Conservation (phyloP, 2,888 invertebrate species). For the Megastigmus dorsalis region DNA sequence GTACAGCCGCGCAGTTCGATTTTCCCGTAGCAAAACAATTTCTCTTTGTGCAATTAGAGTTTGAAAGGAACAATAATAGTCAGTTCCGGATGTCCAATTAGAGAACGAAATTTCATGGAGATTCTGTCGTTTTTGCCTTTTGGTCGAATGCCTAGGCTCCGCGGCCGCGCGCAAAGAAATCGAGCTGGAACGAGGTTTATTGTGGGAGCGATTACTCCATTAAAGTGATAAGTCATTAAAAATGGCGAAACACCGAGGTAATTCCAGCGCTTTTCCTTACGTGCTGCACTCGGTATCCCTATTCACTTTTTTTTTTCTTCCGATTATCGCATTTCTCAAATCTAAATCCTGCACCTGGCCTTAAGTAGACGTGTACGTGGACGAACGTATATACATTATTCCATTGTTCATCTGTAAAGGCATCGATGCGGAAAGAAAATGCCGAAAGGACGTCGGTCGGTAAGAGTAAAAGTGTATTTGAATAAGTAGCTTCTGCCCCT, state of each 20-base stretch:
- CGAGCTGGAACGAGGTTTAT: slow-evolving; percentile 36
- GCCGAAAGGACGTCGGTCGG: too few species aligned
- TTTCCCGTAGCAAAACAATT: slow-evolving; percentile 46
- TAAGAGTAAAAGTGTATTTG: not conserved
- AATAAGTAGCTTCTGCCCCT: not conserved
- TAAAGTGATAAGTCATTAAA: too few species aligned
- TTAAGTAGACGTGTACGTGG: too few species aligned
- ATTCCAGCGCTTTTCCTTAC: too few species aligned
- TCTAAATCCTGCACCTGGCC: too few species aligned
- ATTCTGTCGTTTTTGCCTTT: slow-evolving; percentile 23
- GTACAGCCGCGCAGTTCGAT: slow-evolving; percentile 21
- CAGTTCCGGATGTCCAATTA: slow-evolving; percentile 45
- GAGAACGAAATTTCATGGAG: slow-evolving; percentile 43
- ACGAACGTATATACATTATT: not conserved
- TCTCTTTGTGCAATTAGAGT: slow-evolving; percentile 50
- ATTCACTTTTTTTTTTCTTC: not conserved
- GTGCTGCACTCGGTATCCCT: too few species aligned
- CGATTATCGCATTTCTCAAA: too few species aligned
- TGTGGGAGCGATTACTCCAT: slow-evolving; percentile 6
- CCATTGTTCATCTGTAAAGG: not conserved
- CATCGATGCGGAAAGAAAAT: too few species aligned
- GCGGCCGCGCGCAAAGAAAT: slow-evolving; percentile 15
- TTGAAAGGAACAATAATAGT: slow-evolving; percentile 46
- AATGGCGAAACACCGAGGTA: too few species aligned
- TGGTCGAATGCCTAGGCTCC: too few species aligned